Evolutionary conservation across 2,797 vertebrate genomes (phyloP).

Genomic region (Tragelaphus oryx): DNA sequence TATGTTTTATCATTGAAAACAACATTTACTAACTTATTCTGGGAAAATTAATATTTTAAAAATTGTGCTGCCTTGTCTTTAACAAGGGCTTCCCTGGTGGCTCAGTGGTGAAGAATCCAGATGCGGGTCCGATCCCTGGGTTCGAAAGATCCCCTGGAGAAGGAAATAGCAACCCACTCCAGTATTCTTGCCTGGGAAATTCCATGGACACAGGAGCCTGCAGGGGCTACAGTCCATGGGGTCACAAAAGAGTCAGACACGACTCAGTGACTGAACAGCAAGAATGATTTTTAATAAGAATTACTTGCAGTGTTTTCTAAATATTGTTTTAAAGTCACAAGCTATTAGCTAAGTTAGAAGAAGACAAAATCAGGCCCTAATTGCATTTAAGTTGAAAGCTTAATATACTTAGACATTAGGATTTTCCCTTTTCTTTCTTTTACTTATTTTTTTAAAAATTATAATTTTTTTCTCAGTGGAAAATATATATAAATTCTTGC

Average conservation of each 20-base stretch:
- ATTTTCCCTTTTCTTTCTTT: slow-evolving; percentile 12
- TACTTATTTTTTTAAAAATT: background rate
- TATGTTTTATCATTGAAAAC: slow-evolving; percentile 6
- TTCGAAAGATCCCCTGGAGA: background rate
- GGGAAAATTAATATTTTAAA: slow-evolving; percentile 10
- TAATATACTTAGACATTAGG: slow-evolving; percentile 12
- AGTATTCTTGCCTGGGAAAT: background rate
- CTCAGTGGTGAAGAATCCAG: background rate
- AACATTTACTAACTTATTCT: slow-evolving; percentile 8
- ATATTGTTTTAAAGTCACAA: background rate
- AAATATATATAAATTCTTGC: background rate
- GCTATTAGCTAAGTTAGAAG: background rate
- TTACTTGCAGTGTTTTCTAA: slow-evolving; percentile 23
- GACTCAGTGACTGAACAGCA: background rate
- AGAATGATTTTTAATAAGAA: background rate
- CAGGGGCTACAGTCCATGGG: background rate
- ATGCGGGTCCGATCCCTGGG: background rate
- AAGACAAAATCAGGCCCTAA: background rate
- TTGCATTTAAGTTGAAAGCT: background rate
- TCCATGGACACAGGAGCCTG: background rate
- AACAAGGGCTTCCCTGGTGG: background rate
- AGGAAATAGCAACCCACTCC: background rate
- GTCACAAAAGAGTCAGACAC: background rate
- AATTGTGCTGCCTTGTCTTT: background rate
- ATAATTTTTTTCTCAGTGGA: background rate